phyloP scores from a whole-genome alignment of 1,140 invertebrate genomes.

The Drosophila setifemur region DNA sequence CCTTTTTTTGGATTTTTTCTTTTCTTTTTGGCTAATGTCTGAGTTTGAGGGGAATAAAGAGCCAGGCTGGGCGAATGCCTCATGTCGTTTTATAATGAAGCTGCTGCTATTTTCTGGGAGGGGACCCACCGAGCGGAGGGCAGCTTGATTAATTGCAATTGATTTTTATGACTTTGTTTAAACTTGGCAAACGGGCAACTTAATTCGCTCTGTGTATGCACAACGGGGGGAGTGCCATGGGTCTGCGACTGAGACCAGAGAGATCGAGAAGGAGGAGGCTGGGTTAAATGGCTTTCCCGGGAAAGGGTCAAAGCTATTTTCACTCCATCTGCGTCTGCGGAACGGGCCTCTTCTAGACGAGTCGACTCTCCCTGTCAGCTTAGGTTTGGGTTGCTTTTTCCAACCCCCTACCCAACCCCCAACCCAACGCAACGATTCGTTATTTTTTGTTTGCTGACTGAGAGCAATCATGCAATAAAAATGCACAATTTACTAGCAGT shows the following conservation, averaged over 20 bases:
- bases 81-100: conserved; percentile 47
- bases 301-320: conserved; percentile 41
- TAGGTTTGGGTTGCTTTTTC: background rate
- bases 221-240: background rate
- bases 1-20: background rate
- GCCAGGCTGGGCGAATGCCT: conserved; percentile 26
- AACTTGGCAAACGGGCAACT: conserved; percentile 17
- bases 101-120: conserved; percentile 10
- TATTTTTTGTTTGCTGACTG: conserved; percentile 24
- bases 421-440: background rate
- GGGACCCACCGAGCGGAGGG: background rate
- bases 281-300: conserved; percentile 20
- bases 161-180: conserved; percentile 68
- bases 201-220: conserved; percentile 20
- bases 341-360: conserved; percentile 20
- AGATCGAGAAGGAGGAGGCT: too few species aligned
- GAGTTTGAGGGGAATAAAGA: background rate
- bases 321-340: conserved; percentile 14
- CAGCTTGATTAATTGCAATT: conserved; percentile 68
- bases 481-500: conserved; percentile 45
- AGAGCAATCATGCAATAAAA: conserved; percentile 56
- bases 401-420: background rate
- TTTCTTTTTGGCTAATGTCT: conserved; percentile 21
- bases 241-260: too few species aligned
- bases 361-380: background rate